Conservation (phyloP, 2,113 vertebrate genomes). For the Lamprotornis superbus region DNA sequence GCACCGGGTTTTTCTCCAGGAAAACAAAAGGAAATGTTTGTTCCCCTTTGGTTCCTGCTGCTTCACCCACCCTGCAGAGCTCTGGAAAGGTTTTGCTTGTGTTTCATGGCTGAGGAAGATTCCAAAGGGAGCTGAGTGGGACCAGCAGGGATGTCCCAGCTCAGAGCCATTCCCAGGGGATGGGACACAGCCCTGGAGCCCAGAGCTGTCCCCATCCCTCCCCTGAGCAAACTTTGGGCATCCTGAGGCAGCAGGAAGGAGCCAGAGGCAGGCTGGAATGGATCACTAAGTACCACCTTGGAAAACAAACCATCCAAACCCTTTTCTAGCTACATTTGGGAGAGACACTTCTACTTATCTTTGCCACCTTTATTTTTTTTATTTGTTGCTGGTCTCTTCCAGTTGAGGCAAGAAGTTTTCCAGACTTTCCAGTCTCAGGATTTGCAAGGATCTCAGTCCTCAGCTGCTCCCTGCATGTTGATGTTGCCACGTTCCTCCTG, state of each 20-base stretch:
- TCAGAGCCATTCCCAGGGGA: neutral
- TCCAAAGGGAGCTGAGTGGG: neutral
- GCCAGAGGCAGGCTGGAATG: neutral
- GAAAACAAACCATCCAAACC: neutral
- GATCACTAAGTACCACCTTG: slow-evolving; percentile 58
- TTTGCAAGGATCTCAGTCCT: neutral
- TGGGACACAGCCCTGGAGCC: neutral
- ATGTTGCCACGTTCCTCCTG: neutral
- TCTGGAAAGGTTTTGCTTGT: neutral
- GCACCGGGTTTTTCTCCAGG: neutral
- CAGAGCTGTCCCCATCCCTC: neutral
- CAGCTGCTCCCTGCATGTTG: slow-evolving; percentile 33
- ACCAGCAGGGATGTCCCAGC: neutral
- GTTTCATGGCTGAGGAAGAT: neutral
- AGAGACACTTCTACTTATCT: neutral
- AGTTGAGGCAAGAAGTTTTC: neutral
- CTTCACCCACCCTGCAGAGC: neutral
- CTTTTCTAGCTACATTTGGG: neutral
- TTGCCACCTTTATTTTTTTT: slow-evolving; percentile 10
- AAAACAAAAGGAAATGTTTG: neutral
- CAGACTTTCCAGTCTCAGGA: neutral
- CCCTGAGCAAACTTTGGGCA: neutral
- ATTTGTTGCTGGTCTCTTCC: neutral
- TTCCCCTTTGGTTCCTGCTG: neutral
- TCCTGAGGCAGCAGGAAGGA: neutral